Conservation (phyloP, 2,888 invertebrate species). For the Subacronicta megacephala region DNA sequence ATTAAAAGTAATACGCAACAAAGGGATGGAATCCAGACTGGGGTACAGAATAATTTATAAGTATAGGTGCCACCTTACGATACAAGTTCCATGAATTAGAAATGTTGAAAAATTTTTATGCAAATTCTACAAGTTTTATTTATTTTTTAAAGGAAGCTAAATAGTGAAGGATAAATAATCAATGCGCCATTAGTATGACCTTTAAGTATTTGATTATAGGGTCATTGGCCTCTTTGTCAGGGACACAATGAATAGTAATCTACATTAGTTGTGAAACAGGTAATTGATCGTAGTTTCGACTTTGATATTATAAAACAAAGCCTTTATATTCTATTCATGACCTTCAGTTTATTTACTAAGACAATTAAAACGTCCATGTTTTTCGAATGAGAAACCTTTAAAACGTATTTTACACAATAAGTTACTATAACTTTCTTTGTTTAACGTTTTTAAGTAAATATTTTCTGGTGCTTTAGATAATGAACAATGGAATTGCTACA, state of each 20-base stretch:
- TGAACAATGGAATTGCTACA: background rate
- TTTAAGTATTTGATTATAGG: constrained; percentile 24
- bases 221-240: constrained; percentile 15
- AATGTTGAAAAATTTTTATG: constrained; percentile 52
- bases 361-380: constrained; percentile 5
- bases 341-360: background rate
- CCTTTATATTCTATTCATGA: background rate
- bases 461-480: constrained; percentile 5
- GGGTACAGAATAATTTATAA: constrained; percentile 81
- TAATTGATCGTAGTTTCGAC: constrained; percentile 10
- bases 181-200: constrained; percentile 18
- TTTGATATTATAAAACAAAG: constrained; percentile 9
- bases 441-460: background rate
- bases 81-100: constrained; percentile 58
- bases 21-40: constrained; percentile 72
- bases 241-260: constrained; percentile 15
- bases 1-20: constrained; percentile 74
- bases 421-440: constrained; percentile 18
- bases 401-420: constrained; percentile 13
- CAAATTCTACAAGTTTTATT: constrained; percentile 28
- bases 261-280: constrained; percentile 9
- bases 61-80: constrained; percentile 72
- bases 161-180: constrained; percentile 9
- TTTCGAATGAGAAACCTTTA: background rate
- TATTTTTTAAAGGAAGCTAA: constrained; percentile 6